These are phyloP conservation scores for Scomber scombrus DNA, from an alignment of 2,113 vertebrate species.

Conservation along the genomic window DNA sequence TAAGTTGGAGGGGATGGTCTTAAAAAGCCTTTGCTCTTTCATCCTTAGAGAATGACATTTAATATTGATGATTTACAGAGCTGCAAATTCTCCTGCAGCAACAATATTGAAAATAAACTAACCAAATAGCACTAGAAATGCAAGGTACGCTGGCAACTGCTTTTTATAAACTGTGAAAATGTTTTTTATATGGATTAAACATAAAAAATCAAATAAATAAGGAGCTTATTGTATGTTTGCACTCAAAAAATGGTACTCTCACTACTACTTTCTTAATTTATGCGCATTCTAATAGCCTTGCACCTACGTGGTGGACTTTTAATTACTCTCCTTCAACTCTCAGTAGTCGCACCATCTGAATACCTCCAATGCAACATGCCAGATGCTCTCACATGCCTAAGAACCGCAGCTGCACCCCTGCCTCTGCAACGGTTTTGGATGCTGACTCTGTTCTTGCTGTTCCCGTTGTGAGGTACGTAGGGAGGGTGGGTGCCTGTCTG, in stretches of 20 bases:
- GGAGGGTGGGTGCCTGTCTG: slow-evolving; percentile 53
- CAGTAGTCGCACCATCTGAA: no score
- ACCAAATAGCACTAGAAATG: no score
- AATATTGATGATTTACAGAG: neutral
- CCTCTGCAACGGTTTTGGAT: slow-evolving; percentile 26
- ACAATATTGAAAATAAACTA: no score
- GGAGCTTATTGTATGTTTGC: neutral
- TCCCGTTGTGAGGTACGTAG: slow-evolving; percentile 16
- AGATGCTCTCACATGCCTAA: neutral
- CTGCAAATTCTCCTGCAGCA: neutral
- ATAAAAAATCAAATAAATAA: neutral
- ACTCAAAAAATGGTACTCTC: neutral
- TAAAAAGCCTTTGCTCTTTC: neutral
- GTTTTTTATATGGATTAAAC: no score
- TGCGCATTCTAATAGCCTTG: no score
- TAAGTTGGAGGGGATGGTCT: neutral
- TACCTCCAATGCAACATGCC: neutral
- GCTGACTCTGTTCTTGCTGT: slow-evolving; percentile 49
- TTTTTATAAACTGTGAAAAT: no score
- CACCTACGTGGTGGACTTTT: no score
- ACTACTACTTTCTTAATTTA: no score
- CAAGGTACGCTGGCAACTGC: no score
- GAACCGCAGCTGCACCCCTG: slow-evolving; percentile 49
- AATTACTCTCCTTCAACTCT: no score
- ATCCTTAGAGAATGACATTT: neutral